Evolutionary conservation across 2,113 vertebrate species (phyloP).

Genomic region (Narcine bancroftii): DNA sequence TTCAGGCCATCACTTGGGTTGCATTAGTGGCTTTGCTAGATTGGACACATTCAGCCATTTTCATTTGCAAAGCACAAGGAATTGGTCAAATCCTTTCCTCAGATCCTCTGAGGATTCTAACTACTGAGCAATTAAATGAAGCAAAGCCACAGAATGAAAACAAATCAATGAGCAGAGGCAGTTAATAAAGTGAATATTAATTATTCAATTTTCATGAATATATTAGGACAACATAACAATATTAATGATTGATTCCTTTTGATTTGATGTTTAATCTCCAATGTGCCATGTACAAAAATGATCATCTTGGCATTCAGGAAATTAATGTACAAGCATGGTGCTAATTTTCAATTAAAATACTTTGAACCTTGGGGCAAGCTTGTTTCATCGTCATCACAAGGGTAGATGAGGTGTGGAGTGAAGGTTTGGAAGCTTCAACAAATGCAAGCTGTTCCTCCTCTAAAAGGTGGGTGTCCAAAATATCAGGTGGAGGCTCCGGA

Average conservation of each 20-base stretch:
- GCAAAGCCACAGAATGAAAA: neutral
- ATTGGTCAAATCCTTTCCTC: neutral
- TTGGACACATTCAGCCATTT: neutral
- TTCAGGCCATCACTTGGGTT: neutral
- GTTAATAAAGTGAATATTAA: neutral
- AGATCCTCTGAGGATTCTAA: neutral
- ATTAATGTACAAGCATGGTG: neutral
- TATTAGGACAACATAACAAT: neutral
- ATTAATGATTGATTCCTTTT: neutral
- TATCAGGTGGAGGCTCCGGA: neutral
- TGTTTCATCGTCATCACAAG: too few relatives aligned
- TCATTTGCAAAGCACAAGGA: conserved; percentile 23
- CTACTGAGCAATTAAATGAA: neutral
- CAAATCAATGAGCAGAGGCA: neutral
- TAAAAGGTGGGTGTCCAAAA: neutral
- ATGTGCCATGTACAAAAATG: neutral
- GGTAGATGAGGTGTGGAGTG: neutral
- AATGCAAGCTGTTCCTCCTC: neutral
- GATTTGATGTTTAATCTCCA: neutral
- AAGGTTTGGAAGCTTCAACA: neutral
- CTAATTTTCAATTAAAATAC: neutral
- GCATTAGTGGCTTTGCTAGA: neutral
- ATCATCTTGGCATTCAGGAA: neutral
- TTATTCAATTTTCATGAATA: conserved; percentile 8
- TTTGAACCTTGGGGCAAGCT: neutral